Percentiles rank a stretch among this genome's conserved stretches.
Conservation (phyloP, 2,797 vertebrate genomes). For the Streptopelia turtur region DNA sequence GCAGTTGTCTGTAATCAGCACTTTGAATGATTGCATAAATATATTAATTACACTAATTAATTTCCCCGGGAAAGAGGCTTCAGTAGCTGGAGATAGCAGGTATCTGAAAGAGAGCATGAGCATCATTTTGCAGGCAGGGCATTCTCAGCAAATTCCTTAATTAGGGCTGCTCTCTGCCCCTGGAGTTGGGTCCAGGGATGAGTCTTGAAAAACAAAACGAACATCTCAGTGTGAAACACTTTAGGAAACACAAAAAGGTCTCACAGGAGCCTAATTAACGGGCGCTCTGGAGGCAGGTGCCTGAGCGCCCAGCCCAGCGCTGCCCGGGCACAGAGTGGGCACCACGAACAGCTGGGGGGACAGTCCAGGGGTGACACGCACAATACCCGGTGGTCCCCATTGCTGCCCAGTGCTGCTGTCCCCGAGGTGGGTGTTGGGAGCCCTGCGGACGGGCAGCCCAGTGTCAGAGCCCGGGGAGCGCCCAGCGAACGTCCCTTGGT, state of each 20-base stretch:
- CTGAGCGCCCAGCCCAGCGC: not conserved
- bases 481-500: rapidly evolving
- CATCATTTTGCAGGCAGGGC: not conserved
- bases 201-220: not conserved
- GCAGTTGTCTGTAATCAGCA: slow-evolving; percentile 28
- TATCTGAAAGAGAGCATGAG: not conserved
- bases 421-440: not conserved
- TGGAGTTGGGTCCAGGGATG: not conserved
- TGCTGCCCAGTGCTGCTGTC: not conserved
- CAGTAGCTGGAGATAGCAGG: slow-evolving; percentile 30
- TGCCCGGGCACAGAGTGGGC: not conserved
- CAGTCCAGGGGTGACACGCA: rapidly evolving
- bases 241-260: not conserved
- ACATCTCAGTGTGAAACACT: not conserved
- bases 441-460: rapidly evolving
- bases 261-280: not conserved
- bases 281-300: not conserved
- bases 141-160: not conserved
- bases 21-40: slow-evolving; percentile 42
- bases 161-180: not conserved
- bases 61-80: slow-evolving; percentile 11
- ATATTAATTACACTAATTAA: slow-evolving; percentile 56
- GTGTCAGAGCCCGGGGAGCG: rapidly evolving
- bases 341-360: not conserved
- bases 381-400: not conserved